A percentile compares a stretch with the other conserved stretches of the same genome.
Evolutionary conservation across 2,113 vertebrate species (phyloP).

Genomic region (Xenopus laevis): DNA sequence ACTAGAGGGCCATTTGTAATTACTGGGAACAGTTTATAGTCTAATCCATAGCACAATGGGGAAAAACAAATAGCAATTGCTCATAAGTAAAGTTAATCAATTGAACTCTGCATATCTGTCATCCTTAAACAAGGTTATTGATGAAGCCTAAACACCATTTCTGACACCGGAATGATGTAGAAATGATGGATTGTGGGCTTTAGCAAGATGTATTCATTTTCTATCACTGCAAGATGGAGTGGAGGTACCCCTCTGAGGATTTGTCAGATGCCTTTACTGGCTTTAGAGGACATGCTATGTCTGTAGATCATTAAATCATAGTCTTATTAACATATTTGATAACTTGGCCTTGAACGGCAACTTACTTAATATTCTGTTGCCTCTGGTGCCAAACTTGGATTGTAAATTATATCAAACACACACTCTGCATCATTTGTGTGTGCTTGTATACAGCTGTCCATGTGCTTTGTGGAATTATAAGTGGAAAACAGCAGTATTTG

Average conservation of each 20-base stretch:
- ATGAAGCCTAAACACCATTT: constrained; percentile 29
- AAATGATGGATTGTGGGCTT: constrained; percentile 29
- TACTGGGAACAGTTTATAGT: constrained; percentile 3
- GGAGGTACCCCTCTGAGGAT: constrained; percentile 3
- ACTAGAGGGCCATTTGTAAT: not conserved
- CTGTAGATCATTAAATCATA: not conserved
- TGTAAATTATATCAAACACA: too few species aligned
- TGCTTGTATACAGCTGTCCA: too few species aligned
- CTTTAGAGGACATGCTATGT: not conserved
- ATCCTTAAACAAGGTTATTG: constrained; percentile 29
- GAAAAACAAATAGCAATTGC: not conserved
- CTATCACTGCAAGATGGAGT: constrained; percentile 15
- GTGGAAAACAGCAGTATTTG: too few species aligned
- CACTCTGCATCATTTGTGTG: too few species aligned
- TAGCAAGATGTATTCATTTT: constrained; percentile 18
- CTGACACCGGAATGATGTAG: constrained; percentile 12
- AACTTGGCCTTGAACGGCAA: too few species aligned
- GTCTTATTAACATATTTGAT: too few species aligned
- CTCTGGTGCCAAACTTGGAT: too few species aligned
- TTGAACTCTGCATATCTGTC: constrained; percentile 13
- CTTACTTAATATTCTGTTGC: too few species aligned
- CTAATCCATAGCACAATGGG: not conserved
- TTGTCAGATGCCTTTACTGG: constrained; percentile 14
- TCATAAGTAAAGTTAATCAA: constrained; percentile 25
- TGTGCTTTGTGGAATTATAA: too few species aligned